phyloP scores from a whole-genome alignment of 2,797 vertebrate species.

The Rhinatrema bivittatum region DNA sequence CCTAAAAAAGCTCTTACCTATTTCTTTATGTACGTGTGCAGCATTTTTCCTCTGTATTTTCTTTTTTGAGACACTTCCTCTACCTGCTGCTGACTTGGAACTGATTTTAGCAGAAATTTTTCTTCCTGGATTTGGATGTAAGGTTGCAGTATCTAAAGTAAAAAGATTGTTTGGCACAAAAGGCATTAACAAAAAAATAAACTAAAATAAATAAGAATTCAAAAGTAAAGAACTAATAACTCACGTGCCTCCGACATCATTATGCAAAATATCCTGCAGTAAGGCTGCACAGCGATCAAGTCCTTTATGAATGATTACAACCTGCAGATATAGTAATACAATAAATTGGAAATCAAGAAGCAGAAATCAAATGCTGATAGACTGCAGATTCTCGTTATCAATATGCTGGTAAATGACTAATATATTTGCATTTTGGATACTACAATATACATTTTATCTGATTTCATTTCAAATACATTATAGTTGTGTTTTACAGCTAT shows the following conservation, averaged over 20 bases:
- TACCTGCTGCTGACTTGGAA: slow-evolving; percentile 41
- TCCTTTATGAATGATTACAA: slow-evolving; percentile 53
- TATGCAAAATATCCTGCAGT: slow-evolving; percentile 68
- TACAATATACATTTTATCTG: too few relatives aligned
- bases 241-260: slow-evolving; percentile 59
- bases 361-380: too few relatives aligned
- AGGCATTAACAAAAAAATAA: slow-evolving; percentile 7
- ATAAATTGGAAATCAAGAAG: too few relatives aligned
- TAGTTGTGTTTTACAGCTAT: too few relatives aligned
- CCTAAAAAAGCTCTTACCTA: too few relatives aligned
- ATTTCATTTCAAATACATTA: too few relatives aligned
- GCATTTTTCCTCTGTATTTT: slow-evolving; percentile 49
- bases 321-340: slow-evolving; percentile 57
- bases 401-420: too few relatives aligned
- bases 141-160: slow-evolving; percentile 36
- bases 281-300: slow-evolving; percentile 80
- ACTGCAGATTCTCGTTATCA: too few relatives aligned
- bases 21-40: slow-evolving; percentile 40
- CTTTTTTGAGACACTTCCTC: slow-evolving; percentile 45
- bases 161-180: slow-evolving; percentile 33
- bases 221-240: slow-evolving; percentile 3
- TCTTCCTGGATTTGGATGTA: slow-evolving; percentile 28
- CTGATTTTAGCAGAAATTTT: slow-evolving; percentile 20
- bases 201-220: slow-evolving; percentile 9
- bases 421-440: too few relatives aligned